Percentiles rank a stretch among this genome's conserved stretches.
phyloP scores from a whole-genome alignment of 2,797 vertebrate species.

The Pogonophryne albipinna region DNA sequence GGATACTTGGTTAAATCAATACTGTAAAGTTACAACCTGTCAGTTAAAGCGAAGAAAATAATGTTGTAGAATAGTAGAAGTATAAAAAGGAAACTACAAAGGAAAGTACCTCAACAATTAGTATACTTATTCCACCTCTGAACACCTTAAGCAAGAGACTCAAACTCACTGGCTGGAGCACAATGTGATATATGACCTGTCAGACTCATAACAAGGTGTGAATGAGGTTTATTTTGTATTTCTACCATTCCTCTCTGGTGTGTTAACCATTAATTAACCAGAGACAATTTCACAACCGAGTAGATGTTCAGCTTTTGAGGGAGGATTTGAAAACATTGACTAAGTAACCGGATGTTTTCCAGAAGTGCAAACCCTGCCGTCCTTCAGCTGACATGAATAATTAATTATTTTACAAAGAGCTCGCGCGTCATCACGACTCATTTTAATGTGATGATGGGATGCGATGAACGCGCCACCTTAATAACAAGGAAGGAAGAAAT shows the following conservation, averaged over 20 bases:
- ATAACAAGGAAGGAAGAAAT: background rate
- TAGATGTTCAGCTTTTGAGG: background rate
- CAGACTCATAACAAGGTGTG: background rate
- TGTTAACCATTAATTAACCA: background rate
- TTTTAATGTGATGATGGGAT: background rate
- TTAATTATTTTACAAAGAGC: background rate
- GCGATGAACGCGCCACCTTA: background rate
- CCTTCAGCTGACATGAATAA: slow-evolving; percentile 24
- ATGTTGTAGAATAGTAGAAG: background rate
- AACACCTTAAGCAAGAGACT: no score
- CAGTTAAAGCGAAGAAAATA: no score
- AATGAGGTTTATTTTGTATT: slow-evolving; percentile 7
- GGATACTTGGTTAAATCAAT: background rate
- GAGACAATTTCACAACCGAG: background rate
- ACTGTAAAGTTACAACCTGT: background rate
- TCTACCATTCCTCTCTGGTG: background rate
- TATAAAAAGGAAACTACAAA: no score
- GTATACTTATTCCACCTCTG: no score
- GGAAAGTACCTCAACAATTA: no score
- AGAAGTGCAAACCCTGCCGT: slow-evolving; percentile 15
- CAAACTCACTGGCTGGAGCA: background rate
- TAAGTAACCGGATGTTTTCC: background rate
- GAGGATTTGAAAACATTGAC: background rate
- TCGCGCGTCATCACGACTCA: slow-evolving; percentile 57
- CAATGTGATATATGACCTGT: background rate